phyloP scores from a whole-genome alignment of 1,140 invertebrate genomes.

The Cherax quadricarinatus region DNA sequence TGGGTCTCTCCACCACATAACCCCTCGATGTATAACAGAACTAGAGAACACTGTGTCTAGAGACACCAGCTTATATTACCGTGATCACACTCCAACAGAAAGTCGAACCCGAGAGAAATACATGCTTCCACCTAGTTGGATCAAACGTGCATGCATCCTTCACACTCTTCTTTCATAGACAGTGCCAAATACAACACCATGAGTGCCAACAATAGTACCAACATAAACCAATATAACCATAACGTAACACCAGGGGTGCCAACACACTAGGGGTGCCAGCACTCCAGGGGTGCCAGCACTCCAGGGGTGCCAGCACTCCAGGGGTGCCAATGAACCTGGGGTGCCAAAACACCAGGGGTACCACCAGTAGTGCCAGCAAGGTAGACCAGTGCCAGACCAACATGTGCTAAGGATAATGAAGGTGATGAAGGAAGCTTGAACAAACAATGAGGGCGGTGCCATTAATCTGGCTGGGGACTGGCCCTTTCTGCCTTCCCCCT shows the following conservation, averaged over 20 bases:
- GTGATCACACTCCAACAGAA: too few relatives aligned
- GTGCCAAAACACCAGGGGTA: background rate
- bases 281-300: background rate
- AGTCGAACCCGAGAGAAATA: too few relatives aligned
- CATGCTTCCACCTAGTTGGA: too few relatives aligned
- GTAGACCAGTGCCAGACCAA: constrained; percentile 31
- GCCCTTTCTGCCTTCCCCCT: background rate
- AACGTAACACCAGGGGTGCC: background rate
- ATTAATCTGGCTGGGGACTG: constrained; percentile 44
- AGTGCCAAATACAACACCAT: background rate
- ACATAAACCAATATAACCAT: too few relatives aligned
- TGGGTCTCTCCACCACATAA: too few relatives aligned
- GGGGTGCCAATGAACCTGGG: background rate
- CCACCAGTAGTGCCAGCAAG: background rate
- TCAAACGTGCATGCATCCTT: too few relatives aligned
- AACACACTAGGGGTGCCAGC: background rate
- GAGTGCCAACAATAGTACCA: background rate
- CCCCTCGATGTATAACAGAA: too few relatives aligned
- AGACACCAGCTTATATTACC: too few relatives aligned
- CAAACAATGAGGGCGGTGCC: constrained; percentile 40
- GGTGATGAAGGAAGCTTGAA: constrained; percentile 27
- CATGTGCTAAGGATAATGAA: constrained; percentile 65
- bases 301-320: background rate
- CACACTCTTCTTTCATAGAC: too few relatives aligned
- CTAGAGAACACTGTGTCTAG: too few relatives aligned